Percentiles rank a stretch among this genome's conserved stretches.
Conservation (phyloP, 2,797 vertebrate species). For the Triplophysa bombifrons region DNA sequence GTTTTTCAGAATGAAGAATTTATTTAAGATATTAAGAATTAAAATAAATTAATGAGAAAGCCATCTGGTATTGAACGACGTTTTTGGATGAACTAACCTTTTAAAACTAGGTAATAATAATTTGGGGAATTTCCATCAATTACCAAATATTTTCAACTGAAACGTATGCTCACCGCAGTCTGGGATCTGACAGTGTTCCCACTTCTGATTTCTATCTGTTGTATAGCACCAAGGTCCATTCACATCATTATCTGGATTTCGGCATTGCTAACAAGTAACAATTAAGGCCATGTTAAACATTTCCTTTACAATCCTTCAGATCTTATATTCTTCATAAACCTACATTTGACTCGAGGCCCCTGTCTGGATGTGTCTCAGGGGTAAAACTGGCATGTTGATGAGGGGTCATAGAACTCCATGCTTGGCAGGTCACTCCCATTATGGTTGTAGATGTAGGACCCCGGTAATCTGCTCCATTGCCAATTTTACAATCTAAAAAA, state of each 20-base stretch:
- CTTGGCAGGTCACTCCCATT: conserved; percentile 84
- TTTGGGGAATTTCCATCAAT: no score
- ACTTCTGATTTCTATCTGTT: conserved; percentile 79
- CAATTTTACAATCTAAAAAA: conserved; percentile 81
- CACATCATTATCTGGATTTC: conserved; percentile 88
- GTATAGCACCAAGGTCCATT: conserved; percentile 98
- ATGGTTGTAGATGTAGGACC: conserved; percentile 81
- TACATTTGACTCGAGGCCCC: conserved; percentile 88
- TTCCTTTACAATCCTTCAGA: background rate
- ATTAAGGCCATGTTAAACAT: background rate
- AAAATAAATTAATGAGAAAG: no score
- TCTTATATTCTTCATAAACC: conserved; percentile 46
- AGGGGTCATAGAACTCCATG: conserved; percentile 84
- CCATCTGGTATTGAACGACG: no score
- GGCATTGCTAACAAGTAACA: conserved; percentile 80
- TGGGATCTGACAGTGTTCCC: conserved; percentile 91
- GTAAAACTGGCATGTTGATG: conserved; percentile 85
- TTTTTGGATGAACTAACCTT: no score
- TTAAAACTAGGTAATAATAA: no score
- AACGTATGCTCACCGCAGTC: conserved; percentile 81
- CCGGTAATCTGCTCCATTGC: conserved; percentile 80
- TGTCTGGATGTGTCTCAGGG: conserved; percentile 74
- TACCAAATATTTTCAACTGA: background rate
- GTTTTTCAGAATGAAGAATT: no score
- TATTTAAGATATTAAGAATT: no score